phyloP scores from a whole-genome alignment of 2,888 invertebrate species.

The Phortica okadai region DNA sequence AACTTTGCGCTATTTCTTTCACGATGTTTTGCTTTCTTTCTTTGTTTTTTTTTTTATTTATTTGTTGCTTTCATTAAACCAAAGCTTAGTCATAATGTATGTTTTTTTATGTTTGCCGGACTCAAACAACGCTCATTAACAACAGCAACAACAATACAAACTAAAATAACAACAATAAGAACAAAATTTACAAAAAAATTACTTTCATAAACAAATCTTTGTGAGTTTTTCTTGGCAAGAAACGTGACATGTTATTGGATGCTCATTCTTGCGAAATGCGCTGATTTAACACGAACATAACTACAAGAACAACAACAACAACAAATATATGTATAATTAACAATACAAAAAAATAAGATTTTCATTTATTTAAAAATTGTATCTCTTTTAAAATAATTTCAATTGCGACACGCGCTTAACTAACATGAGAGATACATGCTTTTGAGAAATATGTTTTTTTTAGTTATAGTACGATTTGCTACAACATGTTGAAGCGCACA shows the following conservation, averaged over 20 bases:
- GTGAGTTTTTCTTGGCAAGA: conserved; percentile 13
- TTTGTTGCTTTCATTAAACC: neutral
- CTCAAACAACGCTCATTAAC: conserved; percentile 6
- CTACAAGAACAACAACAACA: neutral
- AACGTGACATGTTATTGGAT: conserved; percentile 63
- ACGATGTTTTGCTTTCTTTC: neutral
- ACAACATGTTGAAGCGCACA: no score
- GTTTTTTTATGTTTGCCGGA: neutral
- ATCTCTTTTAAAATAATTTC: neutral
- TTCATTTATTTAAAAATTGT: neutral
- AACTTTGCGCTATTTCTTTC: neutral
- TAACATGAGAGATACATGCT: neutral
- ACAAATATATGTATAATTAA: neutral
- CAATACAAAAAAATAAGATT: neutral
- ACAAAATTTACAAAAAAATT: conserved; percentile 12
- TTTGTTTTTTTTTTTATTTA: neutral
- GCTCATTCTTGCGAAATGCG: conserved; percentile 11
- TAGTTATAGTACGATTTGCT: neutral
- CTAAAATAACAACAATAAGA: neutral
- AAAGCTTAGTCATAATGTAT: conserved; percentile 10
- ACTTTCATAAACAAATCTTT: conserved; percentile 14
- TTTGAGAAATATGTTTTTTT: neutral
- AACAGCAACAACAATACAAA: neutral
- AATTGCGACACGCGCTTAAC: conserved; percentile 9
- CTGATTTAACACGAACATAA: conserved; percentile 13